A percentile compares a stretch with the other conserved stretches of the same genome.
Conservation (phyloP, 1,140 invertebrate species). For the Dermatophagoides farinae region DNA sequence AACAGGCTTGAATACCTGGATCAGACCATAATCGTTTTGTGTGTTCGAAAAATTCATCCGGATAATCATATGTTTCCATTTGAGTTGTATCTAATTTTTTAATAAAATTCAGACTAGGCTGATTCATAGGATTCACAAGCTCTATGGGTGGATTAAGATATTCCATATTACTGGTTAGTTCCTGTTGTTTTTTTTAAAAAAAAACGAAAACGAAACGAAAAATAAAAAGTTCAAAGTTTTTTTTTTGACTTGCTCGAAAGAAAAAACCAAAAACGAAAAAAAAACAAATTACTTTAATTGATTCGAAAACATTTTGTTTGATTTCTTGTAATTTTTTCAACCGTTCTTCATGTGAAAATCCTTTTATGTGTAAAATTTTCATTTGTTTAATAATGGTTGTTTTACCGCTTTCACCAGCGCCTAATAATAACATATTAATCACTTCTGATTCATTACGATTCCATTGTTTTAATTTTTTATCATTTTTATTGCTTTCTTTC, state of each 20-base stretch:
- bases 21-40: conserved; percentile 34
- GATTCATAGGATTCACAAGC: conserved; percentile 28
- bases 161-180: conserved; percentile 36
- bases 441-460: conserved; percentile 27
- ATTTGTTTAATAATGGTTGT: conserved; percentile 63
- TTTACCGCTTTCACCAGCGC: conserved; percentile 37
- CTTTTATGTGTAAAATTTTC: conserved; percentile 51
- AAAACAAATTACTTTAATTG: conserved; percentile 30
- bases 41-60: conserved; percentile 45
- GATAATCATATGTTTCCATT: conserved; percentile 15
- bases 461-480: conserved; percentile 26
- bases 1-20: conserved; percentile 43
- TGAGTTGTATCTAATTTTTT: conserved; percentile 27
- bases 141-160: conserved; percentile 27
- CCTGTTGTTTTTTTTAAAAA: conserved; percentile 18
- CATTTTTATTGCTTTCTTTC: conserved; percentile 22
- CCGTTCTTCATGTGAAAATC: conserved; percentile 41
- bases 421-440: conserved; percentile 37
- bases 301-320: conserved; percentile 41
- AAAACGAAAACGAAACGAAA: background rate
- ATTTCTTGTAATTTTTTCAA: conserved; percentile 38
- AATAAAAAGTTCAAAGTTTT: background rate
- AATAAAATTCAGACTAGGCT: conserved; percentile 33
- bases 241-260: background rate
- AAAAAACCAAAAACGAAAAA: background rate